Conservation (phyloP, 2,888 invertebrate species). For the Gisinianus flammeolus region DNA sequence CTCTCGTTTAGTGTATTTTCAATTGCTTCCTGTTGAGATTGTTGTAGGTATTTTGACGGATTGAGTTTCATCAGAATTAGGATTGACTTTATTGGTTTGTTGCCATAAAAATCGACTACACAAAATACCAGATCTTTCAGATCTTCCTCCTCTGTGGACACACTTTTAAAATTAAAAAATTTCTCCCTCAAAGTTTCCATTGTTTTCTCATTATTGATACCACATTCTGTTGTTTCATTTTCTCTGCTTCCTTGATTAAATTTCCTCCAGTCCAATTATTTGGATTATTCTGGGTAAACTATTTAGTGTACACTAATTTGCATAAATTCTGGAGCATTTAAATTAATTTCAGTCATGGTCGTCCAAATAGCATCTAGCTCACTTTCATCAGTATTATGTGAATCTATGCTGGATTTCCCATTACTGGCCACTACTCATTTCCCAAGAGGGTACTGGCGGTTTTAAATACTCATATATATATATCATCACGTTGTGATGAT, state of each 20-base stretch:
- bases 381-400: slow-evolving; percentile 38
- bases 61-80: not conserved
- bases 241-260: not conserved
- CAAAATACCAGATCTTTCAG: slow-evolving; percentile 29
- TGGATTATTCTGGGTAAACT: slow-evolving; percentile 2
- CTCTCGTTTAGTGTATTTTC: no score
- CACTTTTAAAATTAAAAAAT: slow-evolving; percentile 28
- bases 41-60: not conserved
- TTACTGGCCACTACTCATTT: no score
- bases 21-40: not conserved
- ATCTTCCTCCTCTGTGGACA: slow-evolving; percentile 11
- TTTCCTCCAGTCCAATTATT: not conserved
- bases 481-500: no score
- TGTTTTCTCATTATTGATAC: slow-evolving; percentile 23
- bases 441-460: slow-evolving; percentile 44
- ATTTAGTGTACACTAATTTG: no score
- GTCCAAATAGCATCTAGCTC: slow-evolving; percentile 54
- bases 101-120: slow-evolving; percentile 40
- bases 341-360: slow-evolving; percentile 59
- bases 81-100: slow-evolving; percentile 36
- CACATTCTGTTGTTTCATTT: slow-evolving; percentile 35
- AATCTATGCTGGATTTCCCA: slow-evolving; percentile 23
- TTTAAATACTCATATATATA: slow-evolving; percentile 90
- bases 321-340: slow-evolving; percentile 47
- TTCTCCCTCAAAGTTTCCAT: slow-evolving; percentile 8